phyloP scores from a whole-genome alignment of 2,113 vertebrate species.

The Donacobius atricapilla region DNA sequence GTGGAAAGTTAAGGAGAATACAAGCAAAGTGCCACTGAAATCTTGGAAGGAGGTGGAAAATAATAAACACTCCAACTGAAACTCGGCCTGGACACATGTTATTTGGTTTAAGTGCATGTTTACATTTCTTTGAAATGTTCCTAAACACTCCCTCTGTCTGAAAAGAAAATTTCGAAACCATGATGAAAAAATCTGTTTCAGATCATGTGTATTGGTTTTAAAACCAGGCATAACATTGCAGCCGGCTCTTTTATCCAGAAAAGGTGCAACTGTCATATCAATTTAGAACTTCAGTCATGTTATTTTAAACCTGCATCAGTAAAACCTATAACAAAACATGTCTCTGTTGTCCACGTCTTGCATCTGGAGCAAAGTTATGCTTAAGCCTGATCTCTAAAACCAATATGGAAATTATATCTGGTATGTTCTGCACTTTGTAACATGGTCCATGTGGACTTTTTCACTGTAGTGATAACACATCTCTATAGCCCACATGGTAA shows the following conservation, averaged over 20 bases:
- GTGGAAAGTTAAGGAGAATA: not conserved
- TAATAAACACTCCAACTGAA: not conserved
- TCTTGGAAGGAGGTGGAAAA: not conserved
- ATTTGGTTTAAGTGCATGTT: not conserved
- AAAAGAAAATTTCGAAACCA: slow-evolving; percentile 3
- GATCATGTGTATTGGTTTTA: slow-evolving; percentile 58
- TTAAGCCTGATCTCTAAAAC: slow-evolving; percentile 38
- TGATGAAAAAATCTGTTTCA: slow-evolving; percentile 60
- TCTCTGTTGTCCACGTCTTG: slow-evolving; percentile 36
- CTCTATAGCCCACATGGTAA: slow-evolving; percentile 33
- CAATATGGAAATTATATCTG: slow-evolving; percentile 31
- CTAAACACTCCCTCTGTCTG: not conserved
- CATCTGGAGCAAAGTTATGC: slow-evolving; percentile 56
- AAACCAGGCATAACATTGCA: slow-evolving; percentile 55
- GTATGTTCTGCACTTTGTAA: slow-evolving; percentile 54
- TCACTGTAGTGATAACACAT: slow-evolving; percentile 28
- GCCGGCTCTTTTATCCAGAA: slow-evolving; percentile 48
- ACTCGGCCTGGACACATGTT: not conserved
- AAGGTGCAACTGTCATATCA: slow-evolving; percentile 64
- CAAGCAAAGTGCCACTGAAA: not conserved
- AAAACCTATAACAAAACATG: slow-evolving; percentile 40
- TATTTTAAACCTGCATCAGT: slow-evolving; percentile 62
- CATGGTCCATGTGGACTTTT: not conserved
- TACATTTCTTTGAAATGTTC: slow-evolving; percentile 30
- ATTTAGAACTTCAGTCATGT: slow-evolving; percentile 69